A percentile compares a stretch with the other conserved stretches of the same genome.
Evolutionary conservation across 2,797 vertebrate species (phyloP).

Genomic region (Hippopotamyrus pictus): DNA sequence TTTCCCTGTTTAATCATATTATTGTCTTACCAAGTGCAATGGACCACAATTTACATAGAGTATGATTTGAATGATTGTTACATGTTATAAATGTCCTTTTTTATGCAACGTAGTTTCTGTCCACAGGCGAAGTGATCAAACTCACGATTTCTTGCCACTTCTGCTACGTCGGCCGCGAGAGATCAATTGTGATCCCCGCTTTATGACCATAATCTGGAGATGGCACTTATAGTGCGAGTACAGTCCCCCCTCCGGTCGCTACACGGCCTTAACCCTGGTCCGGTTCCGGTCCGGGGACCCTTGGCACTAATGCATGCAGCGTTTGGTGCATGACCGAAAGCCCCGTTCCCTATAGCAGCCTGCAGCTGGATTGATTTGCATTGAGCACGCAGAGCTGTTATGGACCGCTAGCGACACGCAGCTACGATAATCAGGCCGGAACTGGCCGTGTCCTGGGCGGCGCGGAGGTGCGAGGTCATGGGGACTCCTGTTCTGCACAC

Average conservation of each 20-base stretch:
- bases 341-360: neutral
- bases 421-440: neutral
- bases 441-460: neutral
- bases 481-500: neutral
- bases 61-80: constrained; percentile 60
- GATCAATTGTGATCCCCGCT: neutral
- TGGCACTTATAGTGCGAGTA: neutral
- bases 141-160: constrained; percentile 1
- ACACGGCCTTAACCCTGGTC: constrained; percentile 28
- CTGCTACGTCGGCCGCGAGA: neutral
- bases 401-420: neutral
- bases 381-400: neutral
- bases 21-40: constrained; percentile 79
- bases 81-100: constrained; percentile 62
- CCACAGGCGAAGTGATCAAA: constrained; percentile 39
- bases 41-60: constrained; percentile 66
- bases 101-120: constrained; percentile 54
- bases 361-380: neutral
- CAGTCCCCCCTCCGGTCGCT: neutral
- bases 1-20: constrained; percentile 43
- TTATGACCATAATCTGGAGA: neutral
- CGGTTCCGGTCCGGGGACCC: neutral
- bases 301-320: neutral
- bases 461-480: neutral
- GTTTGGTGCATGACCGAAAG: neutral